Evolutionary conservation across 1,140 invertebrate genomes (phyloP).

Genomic region (Pseudoatta argentina): DNA sequence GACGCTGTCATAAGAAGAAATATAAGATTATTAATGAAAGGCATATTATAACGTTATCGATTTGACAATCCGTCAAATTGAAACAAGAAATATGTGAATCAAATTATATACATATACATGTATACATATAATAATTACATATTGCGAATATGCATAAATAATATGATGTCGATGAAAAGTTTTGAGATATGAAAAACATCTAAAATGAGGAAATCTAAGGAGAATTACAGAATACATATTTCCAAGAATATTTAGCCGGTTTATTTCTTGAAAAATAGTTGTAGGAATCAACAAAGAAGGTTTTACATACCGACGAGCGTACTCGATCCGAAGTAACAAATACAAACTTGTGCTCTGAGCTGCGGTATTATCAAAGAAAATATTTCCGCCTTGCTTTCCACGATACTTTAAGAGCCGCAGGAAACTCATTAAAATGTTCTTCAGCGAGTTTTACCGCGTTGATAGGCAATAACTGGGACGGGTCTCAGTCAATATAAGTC

Average conservation of each 20-base stretch:
- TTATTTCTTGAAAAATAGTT: conserved; percentile 22
- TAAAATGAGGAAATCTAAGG: conserved; percentile 10
- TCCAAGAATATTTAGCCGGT: neutral
- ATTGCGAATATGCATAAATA: neutral
- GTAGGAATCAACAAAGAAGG: neutral
- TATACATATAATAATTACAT: neutral
- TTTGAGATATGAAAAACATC: neutral
- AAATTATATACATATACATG: neutral
- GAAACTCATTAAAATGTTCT: conserved; percentile 46
- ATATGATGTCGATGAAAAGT: neutral
- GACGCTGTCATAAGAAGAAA: neutral
- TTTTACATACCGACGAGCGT: neutral
- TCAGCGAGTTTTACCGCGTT: neutral
- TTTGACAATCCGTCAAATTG: neutral
- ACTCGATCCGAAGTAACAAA: neutral
- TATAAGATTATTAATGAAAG: neutral
- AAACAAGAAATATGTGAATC: neutral
- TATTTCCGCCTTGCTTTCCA: neutral
- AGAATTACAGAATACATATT: neutral
- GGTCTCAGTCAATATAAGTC: neutral
- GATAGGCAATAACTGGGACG: conserved; percentile 14
- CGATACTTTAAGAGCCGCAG: neutral
- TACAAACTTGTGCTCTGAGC: neutral
- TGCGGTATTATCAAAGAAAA: neutral
- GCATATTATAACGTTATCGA: neutral